Base-by-base conservation (phyloP, 2,797 vertebrate species). In the Melanotaenia pygmaea region DNA sequence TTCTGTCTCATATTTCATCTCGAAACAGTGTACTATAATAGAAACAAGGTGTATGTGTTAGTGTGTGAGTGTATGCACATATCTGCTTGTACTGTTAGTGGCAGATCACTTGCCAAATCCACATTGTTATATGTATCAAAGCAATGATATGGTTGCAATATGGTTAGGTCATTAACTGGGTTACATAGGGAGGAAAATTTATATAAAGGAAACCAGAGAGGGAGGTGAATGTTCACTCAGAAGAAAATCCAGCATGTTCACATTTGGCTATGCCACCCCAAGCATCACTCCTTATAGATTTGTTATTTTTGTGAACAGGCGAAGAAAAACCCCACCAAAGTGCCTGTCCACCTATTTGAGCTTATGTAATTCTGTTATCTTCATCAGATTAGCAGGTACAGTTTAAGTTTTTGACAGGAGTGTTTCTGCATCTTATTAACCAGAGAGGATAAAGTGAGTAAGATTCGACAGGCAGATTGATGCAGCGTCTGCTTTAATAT, bases 1-100 rank as follows among this genome's bases (percentile, higher is more conserved):
- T 79, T 82, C 63, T 72, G 72, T 73, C 80, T 91, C 82, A 80
- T 89, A 73, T 80, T 85, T 88, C 86, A 79, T 83, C 70, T 77
- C 20, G 1, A 50, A 61, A 43, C 63, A 47, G 76, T 62, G 76
- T 58, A 60, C 65, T 51, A 50, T 74, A 75, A 86, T 72, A 63
- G 76, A 82, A 76, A 57, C 61, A 62, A 61, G n/a, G 67, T 77
- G 71, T 64, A 43, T 47, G 68, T 79, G 72, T 16, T 54, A 54
- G n/a, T 28, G 51, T 54, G 24, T 4, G 13, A 28, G 24, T 54
- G 13, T 59, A 28, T 53, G 67, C 66, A 32, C 24, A 58, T 53
- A 62, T 70, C 68, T 38, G 54, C 32, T 10, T 61, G 26, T n/a
- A 9, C 3, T 2, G 38, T 22, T 76, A 51, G 63, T 65, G 63